Conservation (phyloP, 2,888 invertebrate genomes). For the Ceratothoa steindachneri region DNA sequence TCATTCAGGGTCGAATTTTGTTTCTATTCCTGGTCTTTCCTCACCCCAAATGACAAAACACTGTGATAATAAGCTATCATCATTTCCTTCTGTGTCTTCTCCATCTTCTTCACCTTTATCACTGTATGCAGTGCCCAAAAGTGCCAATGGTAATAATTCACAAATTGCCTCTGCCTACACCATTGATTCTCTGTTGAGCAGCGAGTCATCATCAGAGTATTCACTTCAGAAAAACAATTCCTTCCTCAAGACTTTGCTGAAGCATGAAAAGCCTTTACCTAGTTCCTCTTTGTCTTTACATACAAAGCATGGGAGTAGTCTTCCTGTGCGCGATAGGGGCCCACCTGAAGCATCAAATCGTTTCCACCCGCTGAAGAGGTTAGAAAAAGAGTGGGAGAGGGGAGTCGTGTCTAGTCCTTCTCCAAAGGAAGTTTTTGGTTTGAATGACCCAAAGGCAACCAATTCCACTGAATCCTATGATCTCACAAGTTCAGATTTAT, state of each 20-base stretch:
- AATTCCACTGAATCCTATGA: not conserved
- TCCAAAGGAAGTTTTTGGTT: not conserved
- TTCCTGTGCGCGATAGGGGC: slow-evolving; percentile 17
- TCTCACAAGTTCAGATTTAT: not conserved
- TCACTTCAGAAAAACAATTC: slow-evolving; percentile 34
- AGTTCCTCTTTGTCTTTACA: slow-evolving; percentile 18
- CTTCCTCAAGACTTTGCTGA: slow-evolving; percentile 38
- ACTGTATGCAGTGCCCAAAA: slow-evolving; percentile 20
- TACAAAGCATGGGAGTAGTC: slow-evolving; percentile 18
- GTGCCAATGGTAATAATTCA: slow-evolving; percentile 38
- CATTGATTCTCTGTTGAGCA: slow-evolving; percentile 37
- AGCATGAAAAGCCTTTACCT: slow-evolving; percentile 26
- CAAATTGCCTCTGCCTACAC: slow-evolving; percentile 36
- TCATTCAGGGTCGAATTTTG: slow-evolving; percentile 24
- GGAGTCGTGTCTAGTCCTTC: no score
- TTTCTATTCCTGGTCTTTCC: not conserved
- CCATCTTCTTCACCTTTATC: slow-evolving; percentile 23
- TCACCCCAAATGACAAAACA: slow-evolving; percentile 8
- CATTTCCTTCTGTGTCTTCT: no score
- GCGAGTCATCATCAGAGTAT: no score
- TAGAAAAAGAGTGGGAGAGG: slow-evolving; percentile 25
- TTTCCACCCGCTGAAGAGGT: not conserved
- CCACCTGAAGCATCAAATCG: no score
- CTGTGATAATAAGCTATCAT: not conserved
- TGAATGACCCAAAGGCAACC: slow-evolving; percentile 18